A percentile compares a stretch with the other conserved stretches of the same genome.
These are phyloP conservation scores for Patella depressa DNA, from an alignment of 2,888 invertebrate genomes.

Conservation along the genomic window DNA sequence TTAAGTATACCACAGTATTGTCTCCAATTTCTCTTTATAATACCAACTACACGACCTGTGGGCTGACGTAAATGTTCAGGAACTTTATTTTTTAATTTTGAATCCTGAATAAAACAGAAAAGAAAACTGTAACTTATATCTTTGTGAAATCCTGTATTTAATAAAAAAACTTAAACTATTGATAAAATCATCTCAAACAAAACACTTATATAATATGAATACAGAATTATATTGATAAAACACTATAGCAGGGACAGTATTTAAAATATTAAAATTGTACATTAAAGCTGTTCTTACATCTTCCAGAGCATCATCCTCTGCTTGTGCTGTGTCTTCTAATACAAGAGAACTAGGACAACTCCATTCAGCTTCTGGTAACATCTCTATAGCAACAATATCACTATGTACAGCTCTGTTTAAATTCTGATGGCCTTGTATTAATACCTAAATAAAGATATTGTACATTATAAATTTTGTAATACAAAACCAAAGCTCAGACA, in stretches of 20 bases:
- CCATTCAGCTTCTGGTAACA: conserved; percentile 92
- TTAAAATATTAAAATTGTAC: no score
- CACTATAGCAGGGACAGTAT: no score
- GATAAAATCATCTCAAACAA: no score
- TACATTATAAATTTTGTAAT: no score
- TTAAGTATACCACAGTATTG: conserved; percentile 97
- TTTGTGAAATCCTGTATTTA: no score
- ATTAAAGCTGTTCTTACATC: conserved; percentile 21
- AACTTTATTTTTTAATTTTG: conserved; percentile 50
- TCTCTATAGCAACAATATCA: conserved; percentile 90
- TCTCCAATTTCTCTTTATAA: conserved; percentile 95
- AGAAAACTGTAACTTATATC: no score
- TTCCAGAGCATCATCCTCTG: conserved; percentile 70
- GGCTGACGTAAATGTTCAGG: conserved; percentile 70
- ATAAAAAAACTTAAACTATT: no score
- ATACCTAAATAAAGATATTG: conserved; percentile 46
- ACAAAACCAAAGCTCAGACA: no score
- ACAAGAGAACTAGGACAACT: conserved; percentile 83
- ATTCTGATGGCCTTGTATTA: conserved; percentile 65
- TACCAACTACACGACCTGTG: conserved; percentile 90
- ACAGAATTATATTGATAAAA: no score
- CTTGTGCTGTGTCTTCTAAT: conserved; percentile 69
- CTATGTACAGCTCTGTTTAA: conserved; percentile 95
- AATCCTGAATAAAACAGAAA: conserved; percentile 43
- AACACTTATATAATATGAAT: no score